Base-by-base conservation (phyloP, 2,113 vertebrate genomes). In the Clarias macrocephalus region DNA sequence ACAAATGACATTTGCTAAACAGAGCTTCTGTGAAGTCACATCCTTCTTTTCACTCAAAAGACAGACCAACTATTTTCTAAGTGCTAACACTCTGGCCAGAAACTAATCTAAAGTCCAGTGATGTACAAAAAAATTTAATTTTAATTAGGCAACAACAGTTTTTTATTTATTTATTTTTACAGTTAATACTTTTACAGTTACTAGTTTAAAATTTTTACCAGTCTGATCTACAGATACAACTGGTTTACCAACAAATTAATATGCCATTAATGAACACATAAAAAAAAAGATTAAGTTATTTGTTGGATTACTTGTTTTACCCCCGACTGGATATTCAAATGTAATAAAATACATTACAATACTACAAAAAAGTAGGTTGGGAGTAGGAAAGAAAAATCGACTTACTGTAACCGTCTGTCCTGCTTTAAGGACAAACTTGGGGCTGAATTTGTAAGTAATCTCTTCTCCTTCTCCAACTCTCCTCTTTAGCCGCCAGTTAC, bases 341-440 rank as follows among this genome's bases (percentile, higher is more conserved):
- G 23, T 16, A n/a, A 54, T 54, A 54, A n/a, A 77, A 77, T 48
- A n/a, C 25, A n/a, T 42, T 48, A 73, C 37, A 75, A 48, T 4
- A 48, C 21, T 19, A 19, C 6, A 37, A 19, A 25, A 2, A 57
- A 19, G n/a, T 33, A 75, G 59, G 72, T 23, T 6, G 10, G 12
- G 3, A 33, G 23, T 6, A 18, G 1, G 5, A n/a, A 70, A 59
- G 0, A 5, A 18, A 73, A 85, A 52, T 2, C 1, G 0, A 56
- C 92, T 95, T 94, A 99, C 98, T 89, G 96, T 99, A 83, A 99
- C 98, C 0, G 95, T 95, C 93, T 98, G 97, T 48, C 97, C 97
- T 5, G 98, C 97, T 86, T 97, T 96, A n/a, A 99, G 96, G 85
- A 97, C 94, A 84, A 96, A 99, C 88, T 99, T 99, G 0, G 98